These are phyloP conservation scores for Coenonympha arcania DNA, from an alignment of 2,888 invertebrate species.

Conservation along the genomic window DNA sequence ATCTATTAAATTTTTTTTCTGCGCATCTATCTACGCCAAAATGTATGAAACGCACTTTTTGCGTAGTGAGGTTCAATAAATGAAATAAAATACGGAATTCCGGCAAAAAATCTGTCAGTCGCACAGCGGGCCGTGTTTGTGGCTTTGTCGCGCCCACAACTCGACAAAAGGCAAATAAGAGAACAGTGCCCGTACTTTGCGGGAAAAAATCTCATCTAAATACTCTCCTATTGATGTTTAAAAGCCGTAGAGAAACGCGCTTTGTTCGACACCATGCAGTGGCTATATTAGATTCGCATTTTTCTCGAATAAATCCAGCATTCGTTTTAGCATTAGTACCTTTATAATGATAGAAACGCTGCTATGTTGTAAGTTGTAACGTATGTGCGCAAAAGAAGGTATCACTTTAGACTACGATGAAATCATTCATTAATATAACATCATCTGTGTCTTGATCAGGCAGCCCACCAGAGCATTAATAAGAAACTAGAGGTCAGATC, in stretches of 20 bases:
- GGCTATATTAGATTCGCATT: conserved; percentile 71
- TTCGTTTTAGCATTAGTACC: neutral
- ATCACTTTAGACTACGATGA: too few relatives aligned
- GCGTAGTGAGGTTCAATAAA: conserved; percentile 53
- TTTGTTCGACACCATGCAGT: conserved; percentile 63
- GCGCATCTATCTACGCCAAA: conserved; percentile 24
- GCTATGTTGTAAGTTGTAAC: too few relatives aligned
- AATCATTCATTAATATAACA: too few relatives aligned
- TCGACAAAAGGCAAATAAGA: conserved; percentile 72
- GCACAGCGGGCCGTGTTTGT: conserved; percentile 70
- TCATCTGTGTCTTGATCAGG: too few relatives aligned
- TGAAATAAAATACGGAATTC: conserved; percentile 70
- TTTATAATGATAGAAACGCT: too few relatives aligned
- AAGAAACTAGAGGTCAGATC: too few relatives aligned
- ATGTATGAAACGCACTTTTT: conserved; percentile 44
- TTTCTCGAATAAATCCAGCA: conserved; percentile 23
- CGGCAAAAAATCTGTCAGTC: conserved; percentile 58
- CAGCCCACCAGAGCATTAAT: too few relatives aligned
- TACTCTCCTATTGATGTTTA: conserved; percentile 70
- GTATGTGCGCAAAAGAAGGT: too few relatives aligned
- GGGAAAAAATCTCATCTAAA: conserved; percentile 70
- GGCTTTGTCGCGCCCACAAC: conserved; percentile 73
- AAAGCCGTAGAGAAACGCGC: conserved; percentile 67
- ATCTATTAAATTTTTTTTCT: conserved; percentile 56
- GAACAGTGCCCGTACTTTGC: conserved; percentile 54